These are phyloP conservation scores for Plestiodon gilberti DNA, from an alignment of 2,113 vertebrate genomes.

Conservation along the genomic window DNA sequence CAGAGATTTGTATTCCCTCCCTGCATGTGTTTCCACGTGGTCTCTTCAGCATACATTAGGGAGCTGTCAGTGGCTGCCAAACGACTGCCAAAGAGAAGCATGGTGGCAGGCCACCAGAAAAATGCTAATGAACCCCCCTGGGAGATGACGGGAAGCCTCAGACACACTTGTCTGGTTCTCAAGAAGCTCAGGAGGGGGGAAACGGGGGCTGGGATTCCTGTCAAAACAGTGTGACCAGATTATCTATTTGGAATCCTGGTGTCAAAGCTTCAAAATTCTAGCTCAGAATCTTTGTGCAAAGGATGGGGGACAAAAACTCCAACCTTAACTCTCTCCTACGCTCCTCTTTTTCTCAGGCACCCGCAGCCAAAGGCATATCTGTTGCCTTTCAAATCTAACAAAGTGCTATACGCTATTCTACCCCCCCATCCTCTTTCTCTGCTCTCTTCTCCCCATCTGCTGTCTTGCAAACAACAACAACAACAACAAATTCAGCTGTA, in stretches of 20 bases:
- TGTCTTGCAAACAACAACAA: neutral
- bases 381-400: no score
- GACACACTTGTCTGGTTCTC: neutral
- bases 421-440: no score
- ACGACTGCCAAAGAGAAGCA: neutral
- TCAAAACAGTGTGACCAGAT: neutral
- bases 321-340: neutral
- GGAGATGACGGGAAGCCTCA: neutral
- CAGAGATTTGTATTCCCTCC: neutral
- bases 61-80: neutral
- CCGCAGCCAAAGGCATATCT: no score
- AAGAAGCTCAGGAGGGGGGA: neutral
- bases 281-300: no score
- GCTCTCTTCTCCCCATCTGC: neutral
- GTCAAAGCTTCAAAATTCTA: neutral
- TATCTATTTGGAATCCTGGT: neutral
- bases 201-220: neutral
- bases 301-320: neutral
- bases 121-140: neutral
- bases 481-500: no score
- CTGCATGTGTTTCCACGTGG: neutral
- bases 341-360: no score
- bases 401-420: no score
- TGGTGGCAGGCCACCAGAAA: neutral
- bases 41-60: no score